A percentile compares a stretch with the other conserved stretches of the same genome.
Evolutionary conservation across 1,140 invertebrate genomes (phyloP).

Genomic region (Nomia melanderi): DNA sequence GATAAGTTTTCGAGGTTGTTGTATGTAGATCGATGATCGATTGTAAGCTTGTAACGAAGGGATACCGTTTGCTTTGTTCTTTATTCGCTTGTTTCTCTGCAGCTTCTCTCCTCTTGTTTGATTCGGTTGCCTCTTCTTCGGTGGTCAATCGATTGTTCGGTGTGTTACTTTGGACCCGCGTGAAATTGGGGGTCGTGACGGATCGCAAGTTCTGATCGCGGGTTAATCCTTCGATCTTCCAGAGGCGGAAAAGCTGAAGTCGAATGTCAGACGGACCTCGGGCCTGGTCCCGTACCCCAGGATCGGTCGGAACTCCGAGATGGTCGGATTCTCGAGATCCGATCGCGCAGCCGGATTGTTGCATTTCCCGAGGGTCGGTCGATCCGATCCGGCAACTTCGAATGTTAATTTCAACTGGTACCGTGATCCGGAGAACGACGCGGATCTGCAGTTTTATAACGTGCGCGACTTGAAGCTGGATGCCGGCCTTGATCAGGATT

Average conservation of each 20-base stretch:
- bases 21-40: too few relatives aligned
- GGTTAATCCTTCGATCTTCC: constrained; percentile 17
- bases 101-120: too few relatives aligned
- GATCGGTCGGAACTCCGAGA: constrained; percentile 61
- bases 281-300: constrained; percentile 67
- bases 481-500: constrained; percentile 50
- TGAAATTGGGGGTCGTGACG: too few relatives aligned
- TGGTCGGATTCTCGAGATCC: constrained; percentile 47
- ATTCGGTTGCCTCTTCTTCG: too few relatives aligned
- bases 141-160: too few relatives aligned
- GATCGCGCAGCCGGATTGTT: constrained; percentile 52
- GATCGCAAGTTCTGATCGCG: not conserved
- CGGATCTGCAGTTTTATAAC: constrained; percentile 51
- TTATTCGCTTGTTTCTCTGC: too few relatives aligned
- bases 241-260: constrained; percentile 63
- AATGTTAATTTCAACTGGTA: constrained; percentile 41
- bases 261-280: constrained; percentile 60
- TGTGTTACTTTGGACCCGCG: too few relatives aligned
- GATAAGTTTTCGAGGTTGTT: too few relatives aligned
- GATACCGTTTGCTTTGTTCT: too few relatives aligned
- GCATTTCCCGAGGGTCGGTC: constrained; percentile 41
- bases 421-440: constrained; percentile 29
- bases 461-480: constrained; percentile 38
- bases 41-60: too few relatives aligned
- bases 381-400: constrained; percentile 36